These are phyloP conservation scores for Cantharis rufa DNA, from an alignment of 2,888 invertebrate genomes.

Conservation along the genomic window DNA sequence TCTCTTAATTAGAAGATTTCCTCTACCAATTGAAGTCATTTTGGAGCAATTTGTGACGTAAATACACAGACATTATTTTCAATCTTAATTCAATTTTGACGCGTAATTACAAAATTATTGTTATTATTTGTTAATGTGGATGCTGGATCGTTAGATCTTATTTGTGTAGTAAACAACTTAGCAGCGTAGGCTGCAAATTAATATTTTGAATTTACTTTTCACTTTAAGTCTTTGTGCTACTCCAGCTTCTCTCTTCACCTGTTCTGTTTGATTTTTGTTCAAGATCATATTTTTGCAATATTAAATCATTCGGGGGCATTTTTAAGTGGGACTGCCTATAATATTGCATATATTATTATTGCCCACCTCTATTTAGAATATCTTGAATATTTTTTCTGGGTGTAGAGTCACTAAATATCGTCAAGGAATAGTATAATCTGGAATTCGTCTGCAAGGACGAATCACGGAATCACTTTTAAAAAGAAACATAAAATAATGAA, in stretches of 20 bases:
- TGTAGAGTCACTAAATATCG: too few species aligned
- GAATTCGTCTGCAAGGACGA: too few species aligned
- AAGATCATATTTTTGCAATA: too few species aligned
- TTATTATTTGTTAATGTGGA: background rate
- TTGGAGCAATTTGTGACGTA: constrained; percentile 1
- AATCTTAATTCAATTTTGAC: constrained; percentile 3
- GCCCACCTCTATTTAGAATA: too few species aligned
- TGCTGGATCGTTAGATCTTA: background rate
- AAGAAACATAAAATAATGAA: too few species aligned
- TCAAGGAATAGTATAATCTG: too few species aligned
- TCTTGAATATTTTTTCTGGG: too few species aligned
- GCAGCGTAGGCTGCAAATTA: background rate
- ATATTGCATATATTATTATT: too few species aligned
- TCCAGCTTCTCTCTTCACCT: background rate
- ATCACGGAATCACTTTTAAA: too few species aligned
- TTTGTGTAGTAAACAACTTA: background rate
- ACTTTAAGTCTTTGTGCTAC: background rate
- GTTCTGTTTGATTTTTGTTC: too few species aligned
- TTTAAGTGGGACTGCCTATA: too few species aligned
- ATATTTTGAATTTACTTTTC: background rate
- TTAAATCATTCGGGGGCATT: too few species aligned
- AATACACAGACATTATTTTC: background rate
- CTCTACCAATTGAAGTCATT: background rate
- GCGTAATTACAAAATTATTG: background rate
- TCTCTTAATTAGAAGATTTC: constrained; percentile 10